Percentiles rank a stretch among this genome's conserved stretches.
phyloP scores from a whole-genome alignment of 2,113 vertebrate species.

The Nothocercus julius region DNA sequence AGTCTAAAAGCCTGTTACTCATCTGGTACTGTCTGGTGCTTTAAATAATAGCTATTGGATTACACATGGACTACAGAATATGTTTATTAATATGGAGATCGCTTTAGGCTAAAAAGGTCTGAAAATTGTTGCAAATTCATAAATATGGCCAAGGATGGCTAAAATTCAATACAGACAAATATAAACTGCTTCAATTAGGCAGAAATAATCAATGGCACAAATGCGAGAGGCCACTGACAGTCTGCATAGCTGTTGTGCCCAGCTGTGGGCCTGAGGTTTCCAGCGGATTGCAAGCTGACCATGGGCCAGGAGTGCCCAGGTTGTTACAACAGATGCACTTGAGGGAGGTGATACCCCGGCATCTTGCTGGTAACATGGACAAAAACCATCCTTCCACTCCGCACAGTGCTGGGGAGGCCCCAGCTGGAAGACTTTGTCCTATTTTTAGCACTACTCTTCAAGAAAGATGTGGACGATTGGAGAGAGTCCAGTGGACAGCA shows the following conservation, averaged over 20 bases:
- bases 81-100: not conserved
- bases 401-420: not conserved
- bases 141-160: not conserved
- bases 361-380: accelerated
- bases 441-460: not conserved
- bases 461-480: not conserved
- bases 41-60: not conserved
- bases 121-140: not conserved
- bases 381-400: not conserved
- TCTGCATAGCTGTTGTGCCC: not conserved
- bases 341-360: not conserved
- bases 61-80: not conserved
- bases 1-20: not conserved
- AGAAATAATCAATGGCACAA: not conserved
- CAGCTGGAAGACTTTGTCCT: not conserved
- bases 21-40: not conserved
- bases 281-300: not conserved
- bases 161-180: not conserved
- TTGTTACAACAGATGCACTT: not conserved
- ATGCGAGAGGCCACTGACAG: not conserved
- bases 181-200: not conserved
- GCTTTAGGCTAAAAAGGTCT: not conserved
- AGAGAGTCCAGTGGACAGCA: not conserved
- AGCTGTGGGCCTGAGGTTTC: not conserved
- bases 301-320: not conserved